Conservation (phyloP, 30 jellyfish, hydroid and myxozoan species). For the Aurelia sp. region DNA sequence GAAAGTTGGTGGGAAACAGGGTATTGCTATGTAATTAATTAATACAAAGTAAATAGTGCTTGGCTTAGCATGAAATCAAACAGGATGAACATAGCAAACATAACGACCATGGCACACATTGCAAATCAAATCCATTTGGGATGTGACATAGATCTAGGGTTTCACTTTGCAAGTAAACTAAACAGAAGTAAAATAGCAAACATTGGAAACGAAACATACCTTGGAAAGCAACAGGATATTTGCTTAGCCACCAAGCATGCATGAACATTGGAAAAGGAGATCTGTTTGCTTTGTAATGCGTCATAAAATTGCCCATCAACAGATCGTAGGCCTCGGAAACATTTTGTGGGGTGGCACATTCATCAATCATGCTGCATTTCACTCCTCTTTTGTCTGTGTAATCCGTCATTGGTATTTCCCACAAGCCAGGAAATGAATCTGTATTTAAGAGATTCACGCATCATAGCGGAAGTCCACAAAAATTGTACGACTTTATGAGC, state of each 20-base stretch:
- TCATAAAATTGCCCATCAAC: constrained; percentile 64
- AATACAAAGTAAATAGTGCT: constrained; percentile 63
- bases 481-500: too few species aligned
- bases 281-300: constrained; percentile 55
- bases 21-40: too few species aligned
- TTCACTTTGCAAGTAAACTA: constrained; percentile 48
- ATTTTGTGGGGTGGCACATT: constrained; percentile 41
- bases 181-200: constrained; percentile 28
- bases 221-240: constrained; percentile 4
- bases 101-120: constrained; percentile 46
- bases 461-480: too few species aligned
- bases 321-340: constrained; percentile 53
- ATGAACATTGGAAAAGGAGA: constrained; percentile 80
- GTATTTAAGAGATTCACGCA: background rate
- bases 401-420: constrained; percentile 88
- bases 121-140: background rate
- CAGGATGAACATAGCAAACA: too few species aligned
- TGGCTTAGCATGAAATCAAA: constrained; percentile 40
- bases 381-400: constrained; percentile 44
- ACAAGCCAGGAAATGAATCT: constrained; percentile 91
- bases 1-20: too few species aligned
- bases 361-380: constrained; percentile 74
- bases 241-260: constrained; percentile 67
- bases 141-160: constrained; percentile 57
- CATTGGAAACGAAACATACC: constrained; percentile 8